Evolutionary conservation across 2,113 vertebrate genomes (phyloP).

Genomic region (Tringa solitaria): DNA sequence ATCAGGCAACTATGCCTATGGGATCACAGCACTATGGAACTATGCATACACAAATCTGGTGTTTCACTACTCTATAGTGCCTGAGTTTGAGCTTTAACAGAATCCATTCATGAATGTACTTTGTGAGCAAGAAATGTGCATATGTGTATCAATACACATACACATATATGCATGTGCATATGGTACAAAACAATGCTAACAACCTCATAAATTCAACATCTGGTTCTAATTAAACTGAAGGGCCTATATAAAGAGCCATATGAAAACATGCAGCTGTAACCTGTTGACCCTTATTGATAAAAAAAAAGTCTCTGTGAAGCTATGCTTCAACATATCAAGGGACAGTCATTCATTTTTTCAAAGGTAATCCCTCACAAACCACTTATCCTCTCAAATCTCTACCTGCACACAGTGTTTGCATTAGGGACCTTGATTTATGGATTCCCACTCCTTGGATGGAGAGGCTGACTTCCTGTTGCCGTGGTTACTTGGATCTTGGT

Average conservation of each 20-base stretch:
- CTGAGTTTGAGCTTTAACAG: background rate
- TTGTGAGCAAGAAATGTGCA: background rate
- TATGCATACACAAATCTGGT: background rate
- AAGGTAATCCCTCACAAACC: constrained; percentile 80
- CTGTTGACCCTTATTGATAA: constrained; percentile 73
- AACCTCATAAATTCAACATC: constrained; percentile 69
- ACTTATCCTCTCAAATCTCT: constrained; percentile 82
- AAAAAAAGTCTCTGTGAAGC: constrained; percentile 61
- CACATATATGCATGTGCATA: background rate
- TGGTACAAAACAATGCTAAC: constrained; percentile 52
- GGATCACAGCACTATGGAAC: background rate
- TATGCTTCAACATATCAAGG: constrained; percentile 66
- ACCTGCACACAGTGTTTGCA: constrained; percentile 83
- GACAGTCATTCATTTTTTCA: constrained; percentile 77
- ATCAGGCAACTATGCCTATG: background rate
- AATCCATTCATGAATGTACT: background rate
- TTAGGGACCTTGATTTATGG: constrained; percentile 85
- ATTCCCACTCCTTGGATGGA: constrained; percentile 68
- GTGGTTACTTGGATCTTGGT: constrained; percentile 81
- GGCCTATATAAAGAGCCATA: constrained; percentile 29
- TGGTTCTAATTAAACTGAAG: constrained; percentile 78
- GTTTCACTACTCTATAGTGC: background rate
- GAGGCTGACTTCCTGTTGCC: constrained; percentile 82
- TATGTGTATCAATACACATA: background rate
- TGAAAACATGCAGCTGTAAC: constrained; percentile 70